Percentiles rank a stretch among this genome's conserved stretches.
Conservation (phyloP, 2,888 invertebrate genomes). For the Drosophila kambysellisi region DNA sequence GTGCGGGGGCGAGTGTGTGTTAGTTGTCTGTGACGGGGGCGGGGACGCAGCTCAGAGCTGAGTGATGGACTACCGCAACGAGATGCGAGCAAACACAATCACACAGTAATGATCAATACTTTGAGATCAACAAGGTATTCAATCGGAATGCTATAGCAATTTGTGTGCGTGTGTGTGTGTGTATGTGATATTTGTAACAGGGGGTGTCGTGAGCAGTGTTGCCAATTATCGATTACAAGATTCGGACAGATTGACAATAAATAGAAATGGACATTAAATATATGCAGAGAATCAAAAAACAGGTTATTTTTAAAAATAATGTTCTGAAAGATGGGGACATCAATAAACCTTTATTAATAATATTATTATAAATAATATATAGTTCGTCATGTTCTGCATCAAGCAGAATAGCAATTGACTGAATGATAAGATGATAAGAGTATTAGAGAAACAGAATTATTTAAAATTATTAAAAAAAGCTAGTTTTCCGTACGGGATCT, state of each 20-base stretch:
- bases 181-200: constrained; percentile 17
- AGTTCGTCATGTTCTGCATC: neutral
- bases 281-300: neutral
- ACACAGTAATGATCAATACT: constrained; percentile 45
- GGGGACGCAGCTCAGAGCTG: constrained; percentile 37
- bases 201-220: neutral
- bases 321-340: neutral
- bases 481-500: neutral
- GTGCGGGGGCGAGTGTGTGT: constrained; percentile 16
- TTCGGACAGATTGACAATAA: neutral
- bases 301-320: neutral
- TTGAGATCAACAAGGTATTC: constrained; percentile 51
- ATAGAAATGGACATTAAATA: neutral
- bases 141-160: constrained; percentile 47
- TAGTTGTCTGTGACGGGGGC: constrained; percentile 8
- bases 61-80: constrained; percentile 71
- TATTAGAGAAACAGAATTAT: neutral
- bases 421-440: neutral
- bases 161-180: neutral
- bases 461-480: neutral
- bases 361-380: neutral
- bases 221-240: neutral
- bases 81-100: constrained; percentile 53
- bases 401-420: neutral
- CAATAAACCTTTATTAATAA: neutral